Percentiles rank a stretch among this genome's conserved stretches.
phyloP scores from a whole-genome alignment of 2,888 invertebrate species.

The Lutraria lutraria region DNA sequence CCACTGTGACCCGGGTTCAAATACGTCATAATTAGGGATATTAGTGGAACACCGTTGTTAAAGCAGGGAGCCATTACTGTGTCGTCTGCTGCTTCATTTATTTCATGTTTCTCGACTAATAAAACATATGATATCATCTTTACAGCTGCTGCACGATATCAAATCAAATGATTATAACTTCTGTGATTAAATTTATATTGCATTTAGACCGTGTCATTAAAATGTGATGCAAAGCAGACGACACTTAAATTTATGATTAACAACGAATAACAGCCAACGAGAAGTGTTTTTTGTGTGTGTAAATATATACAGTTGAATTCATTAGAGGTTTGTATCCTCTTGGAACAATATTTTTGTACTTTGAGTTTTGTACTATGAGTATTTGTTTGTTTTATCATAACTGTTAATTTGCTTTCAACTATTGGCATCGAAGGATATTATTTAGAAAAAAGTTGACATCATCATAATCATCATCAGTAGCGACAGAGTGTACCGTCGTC shows the following conservation, averaged over 20 bases:
- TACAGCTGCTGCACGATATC: not conserved
- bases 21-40: conserved; percentile 19
- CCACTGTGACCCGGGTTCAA: conserved; percentile 9
- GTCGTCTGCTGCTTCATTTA: conserved; percentile 15
- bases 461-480: too few relatives aligned
- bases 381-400: too few relatives aligned
- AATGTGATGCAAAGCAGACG: not conserved
- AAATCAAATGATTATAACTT: not conserved
- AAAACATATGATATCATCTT: not conserved
- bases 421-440: too few relatives aligned
- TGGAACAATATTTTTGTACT: too few relatives aligned
- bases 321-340: not conserved
- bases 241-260: not conserved
- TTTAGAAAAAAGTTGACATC: too few relatives aligned
- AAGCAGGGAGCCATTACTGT: conserved; percentile 9
- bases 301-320: not conserved
- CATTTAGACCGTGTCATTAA: not conserved
- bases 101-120: not conserved
- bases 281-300: not conserved
- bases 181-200: not conserved
- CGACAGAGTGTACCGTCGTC: too few relatives aligned
- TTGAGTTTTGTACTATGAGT: too few relatives aligned
- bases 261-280: not conserved
- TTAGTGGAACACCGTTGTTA: not conserved
- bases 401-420: too few relatives aligned